These are phyloP conservation scores for Leptinotarsa defecta DNA, from an alignment of 1,140 invertebrate genomes.

Conservation along the genomic window DNA sequence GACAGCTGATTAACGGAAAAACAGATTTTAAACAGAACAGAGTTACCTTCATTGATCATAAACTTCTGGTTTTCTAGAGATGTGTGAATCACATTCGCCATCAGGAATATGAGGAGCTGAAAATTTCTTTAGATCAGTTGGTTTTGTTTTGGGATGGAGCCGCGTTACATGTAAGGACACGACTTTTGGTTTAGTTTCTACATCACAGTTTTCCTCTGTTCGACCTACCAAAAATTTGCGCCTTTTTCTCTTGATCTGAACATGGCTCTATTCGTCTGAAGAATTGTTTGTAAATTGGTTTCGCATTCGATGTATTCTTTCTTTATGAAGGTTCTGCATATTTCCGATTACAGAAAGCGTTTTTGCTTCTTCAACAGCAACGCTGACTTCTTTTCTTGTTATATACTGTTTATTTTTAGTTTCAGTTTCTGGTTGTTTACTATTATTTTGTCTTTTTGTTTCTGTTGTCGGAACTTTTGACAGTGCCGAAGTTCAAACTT, in stretches of 20 bases:
- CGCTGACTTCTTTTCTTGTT: background rate
- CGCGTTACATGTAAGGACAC: no score
- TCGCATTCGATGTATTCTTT: background rate
- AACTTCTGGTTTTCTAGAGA: constrained; percentile 16
- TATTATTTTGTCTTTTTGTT: background rate
- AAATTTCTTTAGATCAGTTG: constrained; percentile 11
- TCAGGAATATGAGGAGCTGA: constrained; percentile 18
- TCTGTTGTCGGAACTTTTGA: background rate
- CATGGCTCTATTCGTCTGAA: no score
- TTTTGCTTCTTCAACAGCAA: background rate
- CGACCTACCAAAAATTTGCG: constrained; percentile 8
- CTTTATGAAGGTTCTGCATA: constrained; percentile 1
- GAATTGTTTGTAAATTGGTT: constrained; percentile 14
- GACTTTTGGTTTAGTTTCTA: no score
- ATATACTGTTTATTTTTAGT: background rate
- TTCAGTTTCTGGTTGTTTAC: background rate
- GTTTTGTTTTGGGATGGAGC: constrained; percentile 15
- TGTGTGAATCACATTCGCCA: background rate
- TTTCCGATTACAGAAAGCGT: background rate
- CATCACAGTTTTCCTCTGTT: background rate
- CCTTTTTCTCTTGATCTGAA: background rate
- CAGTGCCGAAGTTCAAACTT: background rate
- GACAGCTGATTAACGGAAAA: no score
- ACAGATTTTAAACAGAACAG: background rate
- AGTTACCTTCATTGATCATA: constrained; percentile 22